These are phyloP conservation scores for Drosophila kuntzei DNA, from an alignment of 2,888 invertebrate species.

Conservation along the genomic window DNA sequence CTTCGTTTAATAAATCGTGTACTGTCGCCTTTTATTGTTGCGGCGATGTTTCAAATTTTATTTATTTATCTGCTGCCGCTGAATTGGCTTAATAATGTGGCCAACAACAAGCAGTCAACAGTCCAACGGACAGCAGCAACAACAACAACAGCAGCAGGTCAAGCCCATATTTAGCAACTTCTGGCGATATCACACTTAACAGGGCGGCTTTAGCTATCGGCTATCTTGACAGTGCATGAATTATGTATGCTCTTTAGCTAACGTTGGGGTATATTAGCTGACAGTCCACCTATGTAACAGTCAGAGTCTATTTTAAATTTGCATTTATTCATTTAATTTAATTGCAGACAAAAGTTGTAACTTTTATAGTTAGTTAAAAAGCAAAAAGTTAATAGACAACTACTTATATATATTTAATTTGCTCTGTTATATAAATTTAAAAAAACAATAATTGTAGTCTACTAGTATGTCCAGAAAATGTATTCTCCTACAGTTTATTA, in stretches of 20 bases:
- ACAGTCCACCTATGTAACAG: conserved; percentile 6
- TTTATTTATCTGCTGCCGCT: conserved; percentile 81
- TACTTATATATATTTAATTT: neutral
- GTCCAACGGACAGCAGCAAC: conserved; percentile 16
- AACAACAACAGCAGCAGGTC: conserved; percentile 66
- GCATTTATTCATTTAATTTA: neutral
- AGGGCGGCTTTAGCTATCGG: conserved; percentile 68
- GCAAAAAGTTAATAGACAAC: too few relatives aligned
- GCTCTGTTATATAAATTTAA: too few relatives aligned
- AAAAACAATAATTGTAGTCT: too few relatives aligned
- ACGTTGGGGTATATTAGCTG: conserved; percentile 22
- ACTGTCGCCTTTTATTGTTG: conserved; percentile 82
- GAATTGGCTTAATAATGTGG: conserved; percentile 82
- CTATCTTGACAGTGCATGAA: conserved; percentile 77
- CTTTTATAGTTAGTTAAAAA: too few relatives aligned
- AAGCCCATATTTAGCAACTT: conserved; percentile 79
- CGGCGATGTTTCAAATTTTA: conserved; percentile 82
- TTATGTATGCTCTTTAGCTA: conserved; percentile 60
- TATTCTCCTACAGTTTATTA: neutral
- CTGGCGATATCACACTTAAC: conserved; percentile 78
- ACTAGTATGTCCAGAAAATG: too few relatives aligned
- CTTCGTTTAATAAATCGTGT: conserved; percentile 80
- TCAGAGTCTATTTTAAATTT: neutral
- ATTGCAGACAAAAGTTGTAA: neutral
- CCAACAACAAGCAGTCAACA: conserved; percentile 55